phyloP scores from a whole-genome alignment of 1,140 invertebrate genomes.

The Saccostrea cuccullata region DNA sequence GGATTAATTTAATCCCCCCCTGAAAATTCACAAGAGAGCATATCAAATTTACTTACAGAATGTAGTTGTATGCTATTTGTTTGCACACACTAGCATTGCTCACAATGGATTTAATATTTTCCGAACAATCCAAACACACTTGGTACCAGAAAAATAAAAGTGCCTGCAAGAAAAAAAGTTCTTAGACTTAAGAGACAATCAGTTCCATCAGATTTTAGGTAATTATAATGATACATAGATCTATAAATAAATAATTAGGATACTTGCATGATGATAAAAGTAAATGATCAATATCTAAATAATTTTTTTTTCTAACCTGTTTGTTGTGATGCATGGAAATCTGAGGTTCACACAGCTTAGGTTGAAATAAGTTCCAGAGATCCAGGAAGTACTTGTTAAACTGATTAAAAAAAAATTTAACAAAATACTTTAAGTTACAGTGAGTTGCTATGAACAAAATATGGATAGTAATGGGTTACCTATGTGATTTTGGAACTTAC shows the following conservation, averaged over 20 bases:
- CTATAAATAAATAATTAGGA: too few species aligned
- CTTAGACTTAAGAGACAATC: too few species aligned
- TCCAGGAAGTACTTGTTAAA: conserved; percentile 87
- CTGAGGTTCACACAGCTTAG: conserved; percentile 95
- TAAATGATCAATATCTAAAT: too few species aligned
- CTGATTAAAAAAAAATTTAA: conserved; percentile 84
- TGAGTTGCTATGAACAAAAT: too few species aligned
- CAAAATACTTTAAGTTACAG: too few species aligned
- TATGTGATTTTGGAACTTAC: too few species aligned
- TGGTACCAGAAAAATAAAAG: conserved; percentile 95
- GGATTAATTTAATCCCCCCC: too few species aligned
- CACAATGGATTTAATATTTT: conserved; percentile 92
- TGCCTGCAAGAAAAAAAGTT: conserved; percentile 82
- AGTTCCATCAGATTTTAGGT: too few species aligned
- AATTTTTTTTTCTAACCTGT: conserved; percentile 68
- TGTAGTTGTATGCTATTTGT: conserved; percentile 98
- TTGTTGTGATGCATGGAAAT: conserved; percentile 97
- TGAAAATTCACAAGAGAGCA: too few species aligned
- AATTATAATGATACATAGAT: too few species aligned
- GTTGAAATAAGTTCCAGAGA: conserved; percentile 95
- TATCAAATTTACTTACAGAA: conserved; percentile 86
- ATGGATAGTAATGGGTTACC: too few species aligned
- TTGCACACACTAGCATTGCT: conserved; percentile 90
- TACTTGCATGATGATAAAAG: too few species aligned
- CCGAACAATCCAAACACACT: conserved; percentile 92